Percentiles rank a stretch among this genome's conserved stretches.
Evolutionary conservation across 2,888 invertebrate species (phyloP).

Genomic region (Anthophora plumipes): DNA sequence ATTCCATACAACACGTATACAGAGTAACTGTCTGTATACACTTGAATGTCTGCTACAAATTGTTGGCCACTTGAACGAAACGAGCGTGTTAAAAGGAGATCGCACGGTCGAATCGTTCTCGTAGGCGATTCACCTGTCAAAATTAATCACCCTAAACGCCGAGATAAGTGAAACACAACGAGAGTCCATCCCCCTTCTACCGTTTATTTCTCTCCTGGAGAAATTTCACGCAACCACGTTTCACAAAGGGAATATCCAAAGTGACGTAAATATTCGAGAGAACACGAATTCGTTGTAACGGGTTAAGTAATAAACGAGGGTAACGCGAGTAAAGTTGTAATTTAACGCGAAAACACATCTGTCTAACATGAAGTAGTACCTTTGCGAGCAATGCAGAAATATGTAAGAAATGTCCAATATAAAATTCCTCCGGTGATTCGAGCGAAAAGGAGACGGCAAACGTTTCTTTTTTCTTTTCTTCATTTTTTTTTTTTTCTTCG

Average conservation of each 20-base stretch:
- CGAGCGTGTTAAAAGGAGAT: conserved; percentile 20
- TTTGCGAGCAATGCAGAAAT: background rate
- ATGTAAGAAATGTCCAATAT: conserved; percentile 24
- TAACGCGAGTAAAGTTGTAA: background rate
- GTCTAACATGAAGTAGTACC: background rate
- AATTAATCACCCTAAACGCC: conserved; percentile 29
- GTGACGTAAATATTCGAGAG: no score
- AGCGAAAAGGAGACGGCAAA: background rate
- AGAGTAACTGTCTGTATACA: conserved; percentile 15
- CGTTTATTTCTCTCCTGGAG: background rate
- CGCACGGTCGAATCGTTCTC: conserved; percentile 10
- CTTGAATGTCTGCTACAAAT: no score
- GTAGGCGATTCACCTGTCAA: conserved; percentile 25
- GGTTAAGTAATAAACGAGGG: background rate
- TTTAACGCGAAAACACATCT: background rate
- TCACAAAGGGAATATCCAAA: no score
- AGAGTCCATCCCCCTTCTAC: no score
- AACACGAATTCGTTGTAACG: background rate
- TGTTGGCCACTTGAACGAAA: conserved; percentile 20
- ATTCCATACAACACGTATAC: conserved; percentile 24
- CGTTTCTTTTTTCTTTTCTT: background rate
- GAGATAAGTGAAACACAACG: background rate
- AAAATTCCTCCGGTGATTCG: conserved; percentile 9
- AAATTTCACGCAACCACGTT: background rate
- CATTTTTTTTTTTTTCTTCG: no score